phyloP scores from a whole-genome alignment of 2,797 vertebrate genomes.

The Trachops cirrhosus region DNA sequence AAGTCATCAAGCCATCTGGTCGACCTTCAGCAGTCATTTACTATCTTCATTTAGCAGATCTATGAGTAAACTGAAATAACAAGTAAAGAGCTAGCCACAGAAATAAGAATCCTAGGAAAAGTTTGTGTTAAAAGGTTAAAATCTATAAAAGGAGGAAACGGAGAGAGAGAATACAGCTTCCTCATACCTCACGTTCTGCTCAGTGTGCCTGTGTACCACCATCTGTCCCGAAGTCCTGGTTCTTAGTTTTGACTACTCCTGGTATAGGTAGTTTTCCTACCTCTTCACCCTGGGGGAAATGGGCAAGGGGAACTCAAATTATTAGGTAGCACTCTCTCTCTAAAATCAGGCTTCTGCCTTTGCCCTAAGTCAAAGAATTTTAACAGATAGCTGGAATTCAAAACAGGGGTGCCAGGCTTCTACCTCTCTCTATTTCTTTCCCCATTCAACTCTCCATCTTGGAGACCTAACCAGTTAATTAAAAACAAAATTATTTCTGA shows the following conservation, averaged over 20 bases:
- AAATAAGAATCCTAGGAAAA: slow-evolving; percentile 3
- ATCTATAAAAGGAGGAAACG: background rate
- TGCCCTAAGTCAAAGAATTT: background rate
- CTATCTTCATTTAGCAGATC: background rate
- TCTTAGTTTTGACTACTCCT: background rate
- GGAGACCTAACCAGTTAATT: background rate
- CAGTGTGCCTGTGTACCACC: background rate
- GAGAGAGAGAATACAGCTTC: background rate
- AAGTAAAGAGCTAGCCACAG: background rate
- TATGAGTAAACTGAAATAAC: background rate
- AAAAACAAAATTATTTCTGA: background rate
- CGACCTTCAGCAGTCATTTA: background rate
- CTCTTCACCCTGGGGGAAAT: background rate
- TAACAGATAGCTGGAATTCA: background rate
- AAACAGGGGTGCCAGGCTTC: background rate
- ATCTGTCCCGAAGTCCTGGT: background rate
- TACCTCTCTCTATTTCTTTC: background rate
- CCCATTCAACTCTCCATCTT: background rate
- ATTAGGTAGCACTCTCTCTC: background rate
- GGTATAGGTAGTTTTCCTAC: background rate
- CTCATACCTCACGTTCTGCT: background rate
- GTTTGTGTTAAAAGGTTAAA: background rate
- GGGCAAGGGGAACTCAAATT: background rate
- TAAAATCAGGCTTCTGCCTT: background rate
- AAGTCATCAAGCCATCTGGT: slow-evolving; percentile 54